A percentile compares a stretch with the other conserved stretches of the same genome.
Evolutionary conservation across 2,113 vertebrate genomes (phyloP).

Genomic region (Anguilla japonica): DNA sequence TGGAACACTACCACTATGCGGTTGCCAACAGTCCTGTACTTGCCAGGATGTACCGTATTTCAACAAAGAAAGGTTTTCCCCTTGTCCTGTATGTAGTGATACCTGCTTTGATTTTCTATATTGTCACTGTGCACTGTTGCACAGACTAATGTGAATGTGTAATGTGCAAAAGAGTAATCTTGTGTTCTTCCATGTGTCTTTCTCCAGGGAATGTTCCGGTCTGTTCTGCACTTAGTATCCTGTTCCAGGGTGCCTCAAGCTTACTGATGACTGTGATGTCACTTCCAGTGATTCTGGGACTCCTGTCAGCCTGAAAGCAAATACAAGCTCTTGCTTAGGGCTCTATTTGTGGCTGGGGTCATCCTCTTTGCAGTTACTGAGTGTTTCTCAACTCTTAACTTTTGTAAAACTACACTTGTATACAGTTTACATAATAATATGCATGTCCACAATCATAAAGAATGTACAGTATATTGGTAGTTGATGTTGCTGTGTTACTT

Average conservation of each 20-base stretch:
- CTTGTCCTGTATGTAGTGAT: no score
- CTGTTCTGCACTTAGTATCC: conserved; percentile 67
- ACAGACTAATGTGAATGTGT: no score
- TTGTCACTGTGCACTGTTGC: no score
- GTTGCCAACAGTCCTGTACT: no score
- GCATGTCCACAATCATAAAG: not conserved
- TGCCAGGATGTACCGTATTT: no score
- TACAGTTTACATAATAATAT: not conserved
- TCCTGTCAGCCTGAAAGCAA: conserved; percentile 58
- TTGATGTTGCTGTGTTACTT: conserved; percentile 4
- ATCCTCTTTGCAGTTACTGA: conserved; percentile 4
- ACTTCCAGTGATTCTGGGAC: conserved; percentile 61
- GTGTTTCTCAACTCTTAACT: not conserved
- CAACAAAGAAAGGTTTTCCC: not conserved
- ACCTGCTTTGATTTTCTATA: no score
- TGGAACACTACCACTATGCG: not conserved
- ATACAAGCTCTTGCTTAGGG: not conserved
- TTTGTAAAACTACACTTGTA: conserved; percentile 9
- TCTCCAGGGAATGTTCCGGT: conserved; percentile 69
- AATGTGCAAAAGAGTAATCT: not conserved
- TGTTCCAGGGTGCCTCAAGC: conserved; percentile 57
- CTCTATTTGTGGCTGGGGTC: conserved; percentile 1
- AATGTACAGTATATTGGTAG: not conserved
- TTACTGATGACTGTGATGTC: conserved; percentile 61
- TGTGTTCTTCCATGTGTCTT: conserved; percentile 28